Evolutionary conservation across 2,888 invertebrate species (phyloP).

Genomic region (Dermolepida albohirtum): DNA sequence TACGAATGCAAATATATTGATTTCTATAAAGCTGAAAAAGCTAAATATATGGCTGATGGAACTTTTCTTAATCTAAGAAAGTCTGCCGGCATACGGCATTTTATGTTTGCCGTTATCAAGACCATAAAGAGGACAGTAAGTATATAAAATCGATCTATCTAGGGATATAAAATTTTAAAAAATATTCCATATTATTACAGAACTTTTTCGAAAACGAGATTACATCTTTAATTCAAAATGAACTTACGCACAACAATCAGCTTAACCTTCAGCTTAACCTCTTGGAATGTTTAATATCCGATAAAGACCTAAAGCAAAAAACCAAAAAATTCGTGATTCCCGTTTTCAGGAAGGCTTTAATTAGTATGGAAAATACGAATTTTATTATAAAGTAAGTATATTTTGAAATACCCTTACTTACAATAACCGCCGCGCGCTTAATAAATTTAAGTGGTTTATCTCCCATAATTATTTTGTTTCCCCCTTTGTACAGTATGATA

Average conservation of each 20-base stretch:
- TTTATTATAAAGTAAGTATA: slow-evolving; percentile 12
- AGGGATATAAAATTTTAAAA: too few species aligned
- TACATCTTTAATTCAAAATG: not conserved
- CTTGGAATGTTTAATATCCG: slow-evolving; percentile 10
- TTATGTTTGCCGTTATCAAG: slow-evolving; percentile 6
- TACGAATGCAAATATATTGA: slow-evolving; percentile 4
- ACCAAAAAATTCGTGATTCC: not conserved
- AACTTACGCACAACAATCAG: not conserved
- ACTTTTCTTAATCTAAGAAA: not conserved
- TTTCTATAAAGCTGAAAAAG: slow-evolving; percentile 6
- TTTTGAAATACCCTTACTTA: not conserved
- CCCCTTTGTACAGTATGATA: too few species aligned
- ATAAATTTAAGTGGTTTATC: too few species aligned
- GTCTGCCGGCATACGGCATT: slow-evolving; percentile 16
- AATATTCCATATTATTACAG: slow-evolving; percentile 5
- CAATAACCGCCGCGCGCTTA: too few species aligned
- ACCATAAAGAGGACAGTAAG: not conserved
- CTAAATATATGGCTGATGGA: not conserved
- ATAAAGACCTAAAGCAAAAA: slow-evolving; percentile 6
- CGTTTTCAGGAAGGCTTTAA: not conserved
- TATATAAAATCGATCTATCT: not conserved
- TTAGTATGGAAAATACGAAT: not conserved
- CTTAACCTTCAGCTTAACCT: slow-evolving; percentile 2
- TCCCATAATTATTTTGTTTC: too few species aligned
- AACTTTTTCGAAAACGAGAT: slow-evolving; percentile 11